Conservation (phyloP, 1,140 invertebrate species). For the Zelostemma sp. region DNA sequence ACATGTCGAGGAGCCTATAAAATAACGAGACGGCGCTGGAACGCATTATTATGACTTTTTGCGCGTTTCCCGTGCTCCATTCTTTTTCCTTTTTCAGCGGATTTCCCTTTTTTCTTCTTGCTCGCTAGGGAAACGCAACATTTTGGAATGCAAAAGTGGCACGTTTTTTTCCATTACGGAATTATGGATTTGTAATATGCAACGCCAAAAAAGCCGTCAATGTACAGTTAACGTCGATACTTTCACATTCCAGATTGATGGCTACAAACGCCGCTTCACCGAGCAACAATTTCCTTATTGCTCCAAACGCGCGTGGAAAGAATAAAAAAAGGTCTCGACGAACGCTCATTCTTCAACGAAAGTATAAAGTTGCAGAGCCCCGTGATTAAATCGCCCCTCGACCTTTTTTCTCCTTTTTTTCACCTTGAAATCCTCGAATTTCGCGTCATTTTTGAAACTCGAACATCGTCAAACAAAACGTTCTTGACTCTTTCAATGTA, state of each 20-base stretch:
- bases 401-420: not conserved
- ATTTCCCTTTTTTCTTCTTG: too few relatives aligned
- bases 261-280: slow-evolving; percentile 21
- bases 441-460: too few relatives aligned
- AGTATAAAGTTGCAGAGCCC: not conserved
- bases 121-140: too few relatives aligned
- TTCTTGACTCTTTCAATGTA: too few relatives aligned
- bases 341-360: not conserved
- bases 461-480: too few relatives aligned
- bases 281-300: slow-evolving; percentile 31
- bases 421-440: too few relatives aligned
- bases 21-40: slow-evolving; percentile 26
- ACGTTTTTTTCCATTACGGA: not conserved
- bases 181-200: slow-evolving; percentile 12
- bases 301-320: slow-evolving; percentile 7
- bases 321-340: slow-evolving; percentile 12
- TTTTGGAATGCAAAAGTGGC: too few relatives aligned
- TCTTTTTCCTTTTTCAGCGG: not conserved
- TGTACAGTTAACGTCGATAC: slow-evolving; percentile 22
- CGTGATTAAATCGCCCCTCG: not conserved
- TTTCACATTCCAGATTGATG: slow-evolving; percentile 40
- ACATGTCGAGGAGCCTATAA: slow-evolving; percentile 17
- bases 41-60: slow-evolving; percentile 16
- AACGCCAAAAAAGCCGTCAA: slow-evolving; percentile 3
- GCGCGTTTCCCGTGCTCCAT: slow-evolving; percentile 4